phyloP scores from a whole-genome alignment of 2,113 vertebrate species.

The Cercocebus atys region DNA sequence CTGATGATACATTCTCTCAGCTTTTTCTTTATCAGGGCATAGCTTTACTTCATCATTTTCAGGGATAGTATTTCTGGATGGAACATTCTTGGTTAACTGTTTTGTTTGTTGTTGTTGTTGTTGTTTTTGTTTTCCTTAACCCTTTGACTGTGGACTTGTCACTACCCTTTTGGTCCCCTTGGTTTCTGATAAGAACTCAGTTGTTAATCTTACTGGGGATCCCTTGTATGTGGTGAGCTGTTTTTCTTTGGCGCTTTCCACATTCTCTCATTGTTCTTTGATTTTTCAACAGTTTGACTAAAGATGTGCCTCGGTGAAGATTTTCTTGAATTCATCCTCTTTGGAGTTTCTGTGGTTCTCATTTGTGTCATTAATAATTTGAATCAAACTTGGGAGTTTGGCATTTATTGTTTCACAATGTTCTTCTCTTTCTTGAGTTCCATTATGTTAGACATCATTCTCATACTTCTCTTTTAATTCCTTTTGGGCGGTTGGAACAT shows the following conservation, averaged over 20 bases:
- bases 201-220: background rate
- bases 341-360: background rate
- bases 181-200: background rate
- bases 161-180: background rate
- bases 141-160: background rate
- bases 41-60: background rate
- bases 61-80: background rate
- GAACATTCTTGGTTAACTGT: background rate
- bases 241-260: background rate
- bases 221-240: background rate
- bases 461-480: background rate
- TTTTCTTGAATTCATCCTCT: background rate
- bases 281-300: background rate
- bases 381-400: background rate
- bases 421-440: background rate
- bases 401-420: background rate
- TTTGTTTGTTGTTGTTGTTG: background rate
- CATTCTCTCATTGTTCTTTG: background rate
- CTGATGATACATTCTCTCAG: background rate
- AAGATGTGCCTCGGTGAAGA: background rate
- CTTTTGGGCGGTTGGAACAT: no score
- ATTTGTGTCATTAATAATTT: background rate
- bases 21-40: background rate
- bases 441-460: background rate
- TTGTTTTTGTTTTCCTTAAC: background rate